Base-by-base conservation (phyloP, 2,888 invertebrate genomes). In the Frankliniella fusca region DNA sequence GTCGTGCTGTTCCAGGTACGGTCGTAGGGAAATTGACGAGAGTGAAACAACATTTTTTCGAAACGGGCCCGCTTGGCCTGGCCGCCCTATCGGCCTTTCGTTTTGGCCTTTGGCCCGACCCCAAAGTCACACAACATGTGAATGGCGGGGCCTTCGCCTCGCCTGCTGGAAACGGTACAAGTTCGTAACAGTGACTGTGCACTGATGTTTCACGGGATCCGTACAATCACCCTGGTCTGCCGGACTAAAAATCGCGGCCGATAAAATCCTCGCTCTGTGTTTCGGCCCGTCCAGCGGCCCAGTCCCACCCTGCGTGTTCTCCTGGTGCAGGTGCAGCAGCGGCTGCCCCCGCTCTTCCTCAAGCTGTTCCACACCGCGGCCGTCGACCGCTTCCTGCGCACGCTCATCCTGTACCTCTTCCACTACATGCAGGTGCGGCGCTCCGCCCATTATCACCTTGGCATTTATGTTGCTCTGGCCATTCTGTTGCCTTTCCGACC, bases 351-450 rank as follows among this genome's bases (percentile, higher is more conserved):
- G n/a, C 89, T 91, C 86, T 90, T 93, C 85, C 90, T 93, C 84
- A 89, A 90, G 84, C 90, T 91, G 86, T 89, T 93, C 84, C 90
- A 93, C 86, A 88, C 88, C 54, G 89, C 90, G 80, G 89, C 91
- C 48, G 90, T 91, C 80, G 93, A 93, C 86, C 89, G 90, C 85
- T 92, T 93, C 86, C 87, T 93, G 83, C 89, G 92, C 84, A 90
- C 92, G n/a, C 88, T 92, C 82, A 90, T 92, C 82, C 86, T 93
- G 81, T 93, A 91, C 86, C 91, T 91, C 85, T 91, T 91, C 86
- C 92, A 91, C 87, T 93, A 91, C 87, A 88, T 92, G 84, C 91
- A 92, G 88, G 92, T 91, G 88, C n/a, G n/a, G n/a, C n/a, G n/a
- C n/a, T n/a, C n/a, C n/a, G n/a, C n/a, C n/a, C n/a, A n/a, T n/a